phyloP scores from a whole-genome alignment of 2,113 vertebrate species.

The Aspiorhynchus laticeps region DNA sequence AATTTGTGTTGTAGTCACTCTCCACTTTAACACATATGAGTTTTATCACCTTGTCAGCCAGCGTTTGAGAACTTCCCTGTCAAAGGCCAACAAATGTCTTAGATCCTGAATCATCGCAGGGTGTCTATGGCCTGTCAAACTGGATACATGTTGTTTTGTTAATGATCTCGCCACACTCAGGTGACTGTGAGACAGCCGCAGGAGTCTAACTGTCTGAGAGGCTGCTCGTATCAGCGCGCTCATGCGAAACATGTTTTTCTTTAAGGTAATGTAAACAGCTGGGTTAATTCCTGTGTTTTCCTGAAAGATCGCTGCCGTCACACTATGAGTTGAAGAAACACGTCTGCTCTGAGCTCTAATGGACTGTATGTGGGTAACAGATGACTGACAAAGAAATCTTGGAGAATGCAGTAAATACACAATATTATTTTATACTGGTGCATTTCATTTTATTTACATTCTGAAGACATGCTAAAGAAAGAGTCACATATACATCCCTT shows the following conservation, averaged over 20 bases:
- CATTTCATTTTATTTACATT: background rate
- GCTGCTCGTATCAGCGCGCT: conserved; percentile 42
- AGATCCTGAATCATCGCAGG: background rate
- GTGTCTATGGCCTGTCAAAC: conserved; percentile 53
- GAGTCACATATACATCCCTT: background rate
- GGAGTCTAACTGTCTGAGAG: conserved; percentile 39
- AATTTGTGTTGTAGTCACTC: background rate
- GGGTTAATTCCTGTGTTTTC: conserved; percentile 1
- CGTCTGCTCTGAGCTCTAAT: background rate
- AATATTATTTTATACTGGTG: background rate
- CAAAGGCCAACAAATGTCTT: conserved; percentile 55
- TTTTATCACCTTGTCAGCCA: conserved; percentile 55
- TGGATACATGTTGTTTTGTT: conserved; percentile 54
- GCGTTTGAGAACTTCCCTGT: background rate
- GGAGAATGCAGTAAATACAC: background rate
- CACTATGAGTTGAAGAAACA: background rate
- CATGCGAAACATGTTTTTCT: conserved; percentile 41
- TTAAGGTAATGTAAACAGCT: conserved; percentile 51
- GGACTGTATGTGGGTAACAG: background rate
- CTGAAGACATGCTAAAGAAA: background rate
- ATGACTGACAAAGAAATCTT: background rate
- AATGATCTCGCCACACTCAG: conserved; percentile 48
- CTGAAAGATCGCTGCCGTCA: background rate
- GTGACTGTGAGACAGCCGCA: conserved; percentile 48
- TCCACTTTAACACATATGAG: conserved; percentile 54